These are phyloP conservation scores for Ceratina australensis DNA, from an alignment of 1,140 invertebrate species.

Conservation along the genomic window DNA sequence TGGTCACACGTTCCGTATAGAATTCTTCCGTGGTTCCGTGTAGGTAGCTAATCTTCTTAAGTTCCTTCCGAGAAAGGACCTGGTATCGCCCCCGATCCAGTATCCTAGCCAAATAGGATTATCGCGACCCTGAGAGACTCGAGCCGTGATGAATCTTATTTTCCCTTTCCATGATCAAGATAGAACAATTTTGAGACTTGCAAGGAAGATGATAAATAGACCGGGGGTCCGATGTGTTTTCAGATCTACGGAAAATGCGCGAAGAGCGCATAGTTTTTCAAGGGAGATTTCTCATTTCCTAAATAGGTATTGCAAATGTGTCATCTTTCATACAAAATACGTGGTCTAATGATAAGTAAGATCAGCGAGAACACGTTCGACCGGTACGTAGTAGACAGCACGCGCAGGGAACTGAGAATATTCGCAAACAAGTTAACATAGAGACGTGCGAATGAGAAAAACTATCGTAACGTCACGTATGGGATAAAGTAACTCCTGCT, in stretches of 20 bases:
- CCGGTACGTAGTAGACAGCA: neutral
- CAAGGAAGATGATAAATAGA: neutral
- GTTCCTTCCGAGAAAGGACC: constrained; percentile 46
- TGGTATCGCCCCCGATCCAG: constrained; percentile 33
- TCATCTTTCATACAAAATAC: too few relatives aligned
- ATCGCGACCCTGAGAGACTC: constrained; percentile 23
- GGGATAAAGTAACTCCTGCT: neutral
- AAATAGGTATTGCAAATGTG: neutral
- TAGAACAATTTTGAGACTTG: neutral
- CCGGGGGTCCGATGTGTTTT: neutral
- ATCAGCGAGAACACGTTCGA: neutral
- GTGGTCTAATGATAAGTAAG: too few relatives aligned
- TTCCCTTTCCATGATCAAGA: constrained; percentile 24
- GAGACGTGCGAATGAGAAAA: neutral
- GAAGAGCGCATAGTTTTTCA: too few relatives aligned
- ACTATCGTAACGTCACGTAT: neutral
- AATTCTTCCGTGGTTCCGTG: neutral
- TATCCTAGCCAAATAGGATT: constrained; percentile 54
- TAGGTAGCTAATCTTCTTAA: constrained; percentile 55
- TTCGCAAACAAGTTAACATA: neutral
- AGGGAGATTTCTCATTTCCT: too few relatives aligned
- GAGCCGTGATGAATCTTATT: constrained; percentile 7
- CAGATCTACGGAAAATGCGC: too few relatives aligned
- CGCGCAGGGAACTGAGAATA: too few relatives aligned
- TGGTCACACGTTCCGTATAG: neutral